Evolutionary conservation across 2,797 vertebrate genomes (phyloP).

Genomic region (Scyliorhinus canicula): DNA sequence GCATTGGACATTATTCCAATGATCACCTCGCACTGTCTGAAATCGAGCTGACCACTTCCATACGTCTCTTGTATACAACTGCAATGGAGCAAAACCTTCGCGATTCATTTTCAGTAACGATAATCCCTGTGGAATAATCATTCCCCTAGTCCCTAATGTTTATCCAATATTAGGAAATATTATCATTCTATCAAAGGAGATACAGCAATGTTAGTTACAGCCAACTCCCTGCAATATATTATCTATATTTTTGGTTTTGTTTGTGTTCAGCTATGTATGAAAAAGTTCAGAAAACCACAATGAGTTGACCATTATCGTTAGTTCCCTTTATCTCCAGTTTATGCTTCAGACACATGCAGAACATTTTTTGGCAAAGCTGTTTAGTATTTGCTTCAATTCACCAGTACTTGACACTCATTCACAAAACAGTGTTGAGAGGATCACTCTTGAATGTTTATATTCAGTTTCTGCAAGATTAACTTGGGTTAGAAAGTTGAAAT

Average conservation of each 20-base stretch:
- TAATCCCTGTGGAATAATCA: neutral
- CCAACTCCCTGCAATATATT: neutral
- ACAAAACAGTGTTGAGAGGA: constrained; percentile 20
- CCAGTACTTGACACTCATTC: constrained; percentile 30
- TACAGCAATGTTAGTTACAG: neutral
- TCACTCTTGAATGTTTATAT: constrained; percentile 28
- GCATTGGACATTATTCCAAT: neutral
- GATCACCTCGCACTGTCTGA: neutral
- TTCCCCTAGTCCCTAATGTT: neutral
- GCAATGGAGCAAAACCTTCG: neutral
- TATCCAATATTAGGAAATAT: neutral
- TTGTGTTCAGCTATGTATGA: neutral
- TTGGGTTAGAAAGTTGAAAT: constrained; percentile 28
- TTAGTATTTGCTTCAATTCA: constrained; percentile 20
- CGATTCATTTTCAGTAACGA: neutral
- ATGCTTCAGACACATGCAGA: neutral
- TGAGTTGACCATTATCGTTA: neutral
- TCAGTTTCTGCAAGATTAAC: constrained; percentile 30
- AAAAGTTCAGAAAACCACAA: neutral
- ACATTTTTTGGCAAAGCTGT: constrained; percentile 19
- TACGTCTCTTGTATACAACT: neutral
- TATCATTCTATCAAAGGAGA: neutral
- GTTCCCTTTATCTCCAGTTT: neutral
- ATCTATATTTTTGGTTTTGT: neutral
- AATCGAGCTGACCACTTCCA: neutral